Conservation (phyloP, 2,113 vertebrate species). For the Oryzias celebensis region DNA sequence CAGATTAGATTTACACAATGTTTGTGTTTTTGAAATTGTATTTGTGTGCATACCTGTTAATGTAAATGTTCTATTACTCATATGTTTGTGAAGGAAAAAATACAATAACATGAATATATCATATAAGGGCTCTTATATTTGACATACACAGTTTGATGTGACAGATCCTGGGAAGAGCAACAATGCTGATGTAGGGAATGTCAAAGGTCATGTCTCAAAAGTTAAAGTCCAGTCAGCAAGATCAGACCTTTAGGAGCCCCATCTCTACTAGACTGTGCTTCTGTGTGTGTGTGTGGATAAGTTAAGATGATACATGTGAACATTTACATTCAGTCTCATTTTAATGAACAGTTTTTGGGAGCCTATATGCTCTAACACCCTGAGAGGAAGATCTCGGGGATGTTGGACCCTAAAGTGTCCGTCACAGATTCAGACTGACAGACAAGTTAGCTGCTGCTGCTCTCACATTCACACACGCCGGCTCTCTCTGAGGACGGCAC, state of each 20-base stretch:
- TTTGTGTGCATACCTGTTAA: too few relatives aligned
- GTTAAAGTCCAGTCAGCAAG: conserved; percentile 64
- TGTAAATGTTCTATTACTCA: too few relatives aligned
- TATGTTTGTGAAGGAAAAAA: too few relatives aligned
- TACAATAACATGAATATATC: neutral
- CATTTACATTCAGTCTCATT: neutral
- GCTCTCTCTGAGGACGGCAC: conserved; percentile 58
- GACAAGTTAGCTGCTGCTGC: conserved; percentile 57
- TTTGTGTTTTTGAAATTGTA: too few relatives aligned
- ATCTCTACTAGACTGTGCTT: conserved; percentile 16
- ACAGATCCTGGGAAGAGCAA: conserved; percentile 23
- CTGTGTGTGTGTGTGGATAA: neutral
- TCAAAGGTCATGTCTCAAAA: conserved; percentile 60
- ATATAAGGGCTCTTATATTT: neutral
- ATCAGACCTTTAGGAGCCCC: conserved; percentile 33
- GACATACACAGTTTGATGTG: conserved; percentile 1
- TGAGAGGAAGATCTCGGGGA: conserved; percentile 59
- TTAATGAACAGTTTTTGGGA: conserved; percentile 5
- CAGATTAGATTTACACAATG: too few relatives aligned
- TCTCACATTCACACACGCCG: conserved; percentile 68
- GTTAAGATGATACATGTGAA: neutral
- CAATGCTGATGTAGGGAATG: conserved; percentile 57
- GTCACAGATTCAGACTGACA: conserved; percentile 69
- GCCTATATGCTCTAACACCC: conserved; percentile 59
- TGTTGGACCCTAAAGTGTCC: conserved; percentile 60